Base-by-base conservation (phyloP, 2,888 invertebrate genomes). In the Tridacna crocea region DNA sequence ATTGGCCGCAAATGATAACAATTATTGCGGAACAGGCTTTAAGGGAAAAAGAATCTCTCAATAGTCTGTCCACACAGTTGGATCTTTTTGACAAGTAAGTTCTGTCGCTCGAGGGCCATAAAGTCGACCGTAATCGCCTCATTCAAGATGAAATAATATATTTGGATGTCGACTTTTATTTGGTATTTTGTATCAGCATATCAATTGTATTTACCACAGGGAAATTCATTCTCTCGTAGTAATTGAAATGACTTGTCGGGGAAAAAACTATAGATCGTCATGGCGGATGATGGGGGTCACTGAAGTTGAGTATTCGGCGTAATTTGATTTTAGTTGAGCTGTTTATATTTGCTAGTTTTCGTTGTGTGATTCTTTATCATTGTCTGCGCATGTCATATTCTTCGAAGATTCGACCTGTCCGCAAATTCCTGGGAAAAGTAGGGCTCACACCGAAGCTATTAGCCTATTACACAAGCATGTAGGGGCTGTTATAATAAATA, bases 131-230 rank as follows among this genome's bases (percentile, higher is more conserved):
- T 70, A 70, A 70, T 70, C 70, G 70, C 51, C 70, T 51, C 70
- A 47, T 70, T 51, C 51, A 70, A 70, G 70, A 70, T 77, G 36
- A 61, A 55, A 75, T 78, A 63, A 70, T 72, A 68, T 61, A 74
- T 60, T 48, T 61, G 47, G 17, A 60, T 78, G 82, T 82, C 82
- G 60, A 70, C 22, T 72, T 75, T 75, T 78, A 82, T 78, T 78
- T 72, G 75, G 75, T 60, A 75, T 61, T 78, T 75, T 72, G 61
- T 82, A 27, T 70, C 75, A 48, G 76, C 78, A 75, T 55, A 82
- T 82, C 78, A 70, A 75, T 75, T 78, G 70, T 55, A 70, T 75
- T 72, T 75, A 65, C 82, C 72, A 47, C 4, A 15, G 82, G 78
- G 78, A 78, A 78, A 75, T 82, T 36, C 76, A 72, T 36, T 55